A percentile compares a stretch with the other conserved stretches of the same genome.
phyloP scores from a whole-genome alignment of 2,113 vertebrate genomes.

The Podocnemis expansa region DNA sequence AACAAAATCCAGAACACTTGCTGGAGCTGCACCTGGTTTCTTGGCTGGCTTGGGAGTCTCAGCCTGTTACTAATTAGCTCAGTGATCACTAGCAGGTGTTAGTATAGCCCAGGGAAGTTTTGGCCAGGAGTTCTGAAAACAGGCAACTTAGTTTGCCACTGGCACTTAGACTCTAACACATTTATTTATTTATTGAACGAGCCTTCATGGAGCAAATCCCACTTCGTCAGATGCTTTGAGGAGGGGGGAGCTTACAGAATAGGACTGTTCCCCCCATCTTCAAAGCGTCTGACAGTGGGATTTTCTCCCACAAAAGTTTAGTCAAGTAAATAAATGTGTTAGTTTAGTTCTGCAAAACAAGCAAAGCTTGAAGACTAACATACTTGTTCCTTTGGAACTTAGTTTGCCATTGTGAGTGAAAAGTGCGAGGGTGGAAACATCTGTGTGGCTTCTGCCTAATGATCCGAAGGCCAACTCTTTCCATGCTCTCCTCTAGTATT shows the following conservation, averaged over 20 bases:
- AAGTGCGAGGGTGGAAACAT: background rate
- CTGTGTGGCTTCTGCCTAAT: background rate
- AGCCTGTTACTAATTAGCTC: accelerated
- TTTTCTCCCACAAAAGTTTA: too few species aligned
- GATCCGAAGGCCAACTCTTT: background rate
- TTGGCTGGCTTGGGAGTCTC: background rate
- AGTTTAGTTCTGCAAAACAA: too few species aligned
- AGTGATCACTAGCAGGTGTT: background rate
- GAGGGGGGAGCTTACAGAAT: too few species aligned
- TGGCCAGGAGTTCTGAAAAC: background rate
- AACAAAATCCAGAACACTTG: accelerated
- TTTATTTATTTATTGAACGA: too few species aligned
- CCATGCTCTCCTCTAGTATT: constrained; percentile 83
- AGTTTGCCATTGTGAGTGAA: background rate
- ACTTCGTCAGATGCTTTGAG: too few species aligned
- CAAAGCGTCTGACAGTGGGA: too few species aligned
- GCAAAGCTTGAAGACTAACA: too few species aligned
- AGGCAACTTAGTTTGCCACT: background rate
- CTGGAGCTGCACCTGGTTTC: background rate
- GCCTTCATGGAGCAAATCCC: too few species aligned
- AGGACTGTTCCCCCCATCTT: too few species aligned
- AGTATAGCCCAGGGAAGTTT: accelerated
- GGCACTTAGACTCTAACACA: too few species aligned
- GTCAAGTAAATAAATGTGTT: too few species aligned
- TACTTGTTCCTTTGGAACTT: too few species aligned